Percentiles rank a stretch among this genome's conserved stretches.
phyloP scores from a whole-genome alignment of 1,140 invertebrate species.

The Drosophila virilis region DNA sequence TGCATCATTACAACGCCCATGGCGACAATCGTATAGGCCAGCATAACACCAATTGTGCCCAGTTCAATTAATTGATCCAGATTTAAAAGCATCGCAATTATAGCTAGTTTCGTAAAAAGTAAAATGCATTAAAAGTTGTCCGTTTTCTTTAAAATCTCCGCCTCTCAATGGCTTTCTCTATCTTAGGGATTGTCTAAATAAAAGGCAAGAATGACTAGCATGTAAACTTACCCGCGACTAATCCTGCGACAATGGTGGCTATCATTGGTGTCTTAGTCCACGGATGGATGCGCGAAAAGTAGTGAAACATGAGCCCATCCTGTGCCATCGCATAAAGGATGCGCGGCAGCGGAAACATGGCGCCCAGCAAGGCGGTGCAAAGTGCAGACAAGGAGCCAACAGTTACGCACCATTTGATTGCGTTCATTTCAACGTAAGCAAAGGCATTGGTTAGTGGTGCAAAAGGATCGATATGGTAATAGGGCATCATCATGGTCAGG shows the following conservation, averaged over 20 bases:
- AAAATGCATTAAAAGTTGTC: neutral
- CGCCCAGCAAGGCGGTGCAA: constrained; percentile 91
- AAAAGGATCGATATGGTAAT: constrained; percentile 89
- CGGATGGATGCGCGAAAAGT: constrained; percentile 86
- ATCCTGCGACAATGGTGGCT: constrained; percentile 92
- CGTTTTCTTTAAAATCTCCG: neutral
- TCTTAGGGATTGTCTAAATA: no score
- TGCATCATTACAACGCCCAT: constrained; percentile 94
- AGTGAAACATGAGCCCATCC: constrained; percentile 90
- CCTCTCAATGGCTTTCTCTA: no score
- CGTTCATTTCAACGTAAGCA: constrained; percentile 88
- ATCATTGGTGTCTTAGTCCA: constrained; percentile 91
- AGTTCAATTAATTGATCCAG: constrained; percentile 95
- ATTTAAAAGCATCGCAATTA: constrained; percentile 95
- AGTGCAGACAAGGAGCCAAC: constrained; percentile 93
- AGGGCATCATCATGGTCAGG: constrained; percentile 95
- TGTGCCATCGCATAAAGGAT: constrained; percentile 95
- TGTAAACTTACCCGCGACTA: constrained; percentile 75
- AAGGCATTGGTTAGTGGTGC: constrained; percentile 95
- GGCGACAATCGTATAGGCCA: constrained; percentile 97
- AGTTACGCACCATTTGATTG: constrained; percentile 91
- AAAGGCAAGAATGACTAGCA: no score
- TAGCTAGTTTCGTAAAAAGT: constrained; percentile 56
- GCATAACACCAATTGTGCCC: constrained; percentile 89
- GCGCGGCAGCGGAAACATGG: constrained; percentile 95